Evolutionary conservation across 2,797 vertebrate species (phyloP), one percentile per base, ranked within the genome.

Genomic region (Dendrocincla tyrannina): DNA sequence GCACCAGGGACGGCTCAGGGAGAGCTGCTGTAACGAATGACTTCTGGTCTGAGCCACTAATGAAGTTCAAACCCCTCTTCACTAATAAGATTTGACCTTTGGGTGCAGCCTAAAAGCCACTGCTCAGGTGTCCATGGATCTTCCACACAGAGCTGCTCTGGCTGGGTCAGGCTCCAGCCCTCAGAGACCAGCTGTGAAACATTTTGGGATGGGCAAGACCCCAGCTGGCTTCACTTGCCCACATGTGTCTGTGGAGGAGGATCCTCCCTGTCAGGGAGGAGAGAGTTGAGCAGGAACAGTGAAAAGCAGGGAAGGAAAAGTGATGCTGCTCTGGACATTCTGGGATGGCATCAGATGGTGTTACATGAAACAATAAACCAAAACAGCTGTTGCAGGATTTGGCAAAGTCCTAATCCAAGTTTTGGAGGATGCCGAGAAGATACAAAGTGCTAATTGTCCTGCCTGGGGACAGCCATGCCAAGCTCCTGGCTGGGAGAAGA

Each of bases 301-400:
- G 32, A 52, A 12, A 50, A 68, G 8, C 0, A 11, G 8, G 23
- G 47, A 67, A 17, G 28, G 10, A 10, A n/a, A 42, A n/a, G 16
- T 1, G 32, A 2, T 32, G 56, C 19, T 49, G n/a, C 4, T 13
- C 8, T 32, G 27, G 37, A n/a, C 24, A 28, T 8, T 46, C 7
- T 77, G 79, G 17, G 62, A 7, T 23, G 30, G 19, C 2, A 8
- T 9, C 7, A 33, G 37, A 6, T 13, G 19, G 41, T 35, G 41
- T 22, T 12, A 7, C 0, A 8, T 2, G 19, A 32, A 86, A 41
- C 3, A n/a, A 16, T 8, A 4, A 37, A 42, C 7, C 5, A 5
- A 47, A 58, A 2, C 11, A 75, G 47, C 28, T 11, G 2, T 3
- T 42, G 30, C 15, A 42, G 68, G 13, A 3, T 28, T 60, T 70